These are phyloP conservation scores for Aphelinus atriplicis DNA, from an alignment of 1,140 invertebrate genomes.

Conservation along the genomic window DNA sequence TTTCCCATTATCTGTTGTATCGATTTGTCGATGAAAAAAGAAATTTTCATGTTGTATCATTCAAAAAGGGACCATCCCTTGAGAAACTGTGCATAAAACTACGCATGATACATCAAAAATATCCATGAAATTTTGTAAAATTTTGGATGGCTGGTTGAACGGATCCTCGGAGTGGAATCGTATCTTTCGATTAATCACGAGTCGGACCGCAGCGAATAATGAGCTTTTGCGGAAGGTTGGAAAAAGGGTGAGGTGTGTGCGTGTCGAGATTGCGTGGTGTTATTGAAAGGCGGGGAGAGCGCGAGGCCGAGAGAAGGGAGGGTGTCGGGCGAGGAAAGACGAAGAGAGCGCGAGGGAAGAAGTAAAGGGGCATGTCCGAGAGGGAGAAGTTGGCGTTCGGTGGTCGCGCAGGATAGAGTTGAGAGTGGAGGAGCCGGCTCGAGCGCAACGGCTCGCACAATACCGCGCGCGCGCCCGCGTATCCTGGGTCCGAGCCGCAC, in stretches of 20 bases:
- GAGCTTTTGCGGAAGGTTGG: too few species aligned
- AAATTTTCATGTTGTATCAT: too few species aligned
- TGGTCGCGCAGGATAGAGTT: conserved; percentile 38
- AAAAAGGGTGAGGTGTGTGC: background rate
- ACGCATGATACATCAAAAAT: too few species aligned
- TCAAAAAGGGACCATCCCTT: too few species aligned
- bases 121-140: too few species aligned
- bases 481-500: conserved; percentile 44
- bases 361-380: conserved; percentile 22
- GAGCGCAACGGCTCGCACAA: conserved; percentile 52
- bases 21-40: too few species aligned
- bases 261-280: background rate
- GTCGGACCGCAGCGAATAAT: too few species aligned
- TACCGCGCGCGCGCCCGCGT: conserved; percentile 56
- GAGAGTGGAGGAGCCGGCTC: conserved; percentile 51
- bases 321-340: background rate
- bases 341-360: conserved; percentile 32
- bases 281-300: background rate
- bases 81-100: too few species aligned
- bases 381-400: background rate
- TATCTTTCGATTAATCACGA: background rate
- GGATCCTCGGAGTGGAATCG: too few species aligned
- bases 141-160: too few species aligned
- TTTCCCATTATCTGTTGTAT: too few species aligned
- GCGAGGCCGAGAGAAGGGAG: background rate